Evolutionary conservation across 2,888 invertebrate genomes (phyloP).

Genomic region (Linyphia triangularis): DNA sequence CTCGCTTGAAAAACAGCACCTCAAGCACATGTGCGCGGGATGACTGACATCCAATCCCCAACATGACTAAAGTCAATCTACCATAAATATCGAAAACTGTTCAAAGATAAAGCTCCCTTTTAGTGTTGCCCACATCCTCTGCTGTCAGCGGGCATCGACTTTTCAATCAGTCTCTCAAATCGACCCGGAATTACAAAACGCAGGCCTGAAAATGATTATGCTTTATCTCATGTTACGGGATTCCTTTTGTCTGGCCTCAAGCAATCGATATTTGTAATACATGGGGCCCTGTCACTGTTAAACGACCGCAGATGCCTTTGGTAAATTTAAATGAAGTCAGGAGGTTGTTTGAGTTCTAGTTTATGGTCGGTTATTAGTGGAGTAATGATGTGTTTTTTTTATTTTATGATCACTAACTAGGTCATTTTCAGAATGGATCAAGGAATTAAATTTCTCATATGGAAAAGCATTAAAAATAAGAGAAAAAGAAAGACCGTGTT

Average conservation of each 20-base stretch:
- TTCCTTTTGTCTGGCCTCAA: constrained; percentile 26
- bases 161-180: constrained; percentile 67
- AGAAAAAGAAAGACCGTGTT: too few species aligned
- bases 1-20: background rate
- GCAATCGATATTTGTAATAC: constrained; percentile 46
- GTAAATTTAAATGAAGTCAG: constrained; percentile 23
- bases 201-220: constrained; percentile 52
- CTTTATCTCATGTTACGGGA: constrained; percentile 38
- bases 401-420: background rate
- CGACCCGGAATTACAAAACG: constrained; percentile 54
- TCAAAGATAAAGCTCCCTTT: constrained; percentile 29
- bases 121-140: constrained; percentile 25
- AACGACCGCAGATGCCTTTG: constrained; percentile 19
- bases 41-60: background rate
- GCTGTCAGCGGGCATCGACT: constrained; percentile 60
- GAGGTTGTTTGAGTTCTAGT: constrained; percentile 35
- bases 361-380: background rate
- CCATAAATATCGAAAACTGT: constrained; percentile 49
- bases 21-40: background rate
- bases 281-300: constrained; percentile 13
- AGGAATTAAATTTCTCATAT: background rate
- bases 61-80: constrained; percentile 8
- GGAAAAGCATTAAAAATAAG: too few species aligned
- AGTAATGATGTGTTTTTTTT: background rate
- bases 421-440: background rate